Evolutionary conservation across 2,797 vertebrate genomes (phyloP).

Genomic region (Hipposideros larvatus): DNA sequence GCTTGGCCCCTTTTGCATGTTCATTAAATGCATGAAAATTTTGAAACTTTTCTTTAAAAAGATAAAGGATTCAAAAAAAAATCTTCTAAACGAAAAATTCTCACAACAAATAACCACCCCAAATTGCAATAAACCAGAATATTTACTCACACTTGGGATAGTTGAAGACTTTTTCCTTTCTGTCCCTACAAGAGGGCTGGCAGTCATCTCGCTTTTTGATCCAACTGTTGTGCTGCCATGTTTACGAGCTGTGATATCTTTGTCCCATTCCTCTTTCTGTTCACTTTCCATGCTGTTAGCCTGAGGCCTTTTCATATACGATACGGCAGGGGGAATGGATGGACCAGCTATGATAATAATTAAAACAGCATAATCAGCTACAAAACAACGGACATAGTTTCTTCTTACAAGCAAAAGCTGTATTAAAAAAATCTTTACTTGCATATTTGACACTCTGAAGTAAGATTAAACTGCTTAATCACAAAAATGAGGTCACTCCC

Average conservation of each 20-base stretch:
- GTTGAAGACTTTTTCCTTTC: slow-evolving; percentile 95
- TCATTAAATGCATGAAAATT: not conserved
- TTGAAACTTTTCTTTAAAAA: slow-evolving; percentile 12
- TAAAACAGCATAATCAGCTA: slow-evolving; percentile 71
- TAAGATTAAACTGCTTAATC: not conserved
- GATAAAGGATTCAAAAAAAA: not conserved
- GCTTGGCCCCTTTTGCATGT: not conserved
- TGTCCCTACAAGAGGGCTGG: slow-evolving; percentile 94
- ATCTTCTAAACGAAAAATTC: not conserved
- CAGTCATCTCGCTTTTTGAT: slow-evolving; percentile 94
- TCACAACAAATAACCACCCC: not conserved
- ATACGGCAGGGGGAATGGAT: slow-evolving; percentile 93
- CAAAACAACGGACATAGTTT: slow-evolving; percentile 61
- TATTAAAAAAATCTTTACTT: not conserved
- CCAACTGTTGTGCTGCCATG: slow-evolving; percentile 92
- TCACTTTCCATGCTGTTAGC: slow-evolving; percentile 95
- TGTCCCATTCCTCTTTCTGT: slow-evolving; percentile 97
- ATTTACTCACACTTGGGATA: slow-evolving; percentile 92
- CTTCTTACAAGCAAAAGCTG: slow-evolving; percentile 29
- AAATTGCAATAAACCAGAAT: not conserved
- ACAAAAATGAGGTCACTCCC: not conserved
- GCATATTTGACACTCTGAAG: not conserved
- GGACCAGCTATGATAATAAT: slow-evolving; percentile 91
- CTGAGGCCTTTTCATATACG: slow-evolving; percentile 95
- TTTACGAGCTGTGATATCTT: slow-evolving; percentile 90